Base-by-base conservation (phyloP, 2,797 vertebrate genomes). In the Borostomias antarcticus region DNA sequence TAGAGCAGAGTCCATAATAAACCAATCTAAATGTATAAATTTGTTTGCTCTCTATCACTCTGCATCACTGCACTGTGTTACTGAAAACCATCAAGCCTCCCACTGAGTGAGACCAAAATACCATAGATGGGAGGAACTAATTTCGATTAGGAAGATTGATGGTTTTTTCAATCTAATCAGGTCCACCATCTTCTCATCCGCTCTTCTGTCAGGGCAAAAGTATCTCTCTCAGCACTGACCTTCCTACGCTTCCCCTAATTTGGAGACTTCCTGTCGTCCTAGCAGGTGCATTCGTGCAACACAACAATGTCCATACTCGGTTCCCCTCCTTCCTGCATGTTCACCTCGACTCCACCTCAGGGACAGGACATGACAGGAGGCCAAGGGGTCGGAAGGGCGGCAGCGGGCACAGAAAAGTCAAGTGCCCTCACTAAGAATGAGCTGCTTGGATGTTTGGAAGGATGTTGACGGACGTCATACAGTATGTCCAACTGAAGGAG, bases 261-360 rank as follows among this genome's bases (percentile, higher is more conserved):
- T 25, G 0, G 25, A 26, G 11, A 56, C 51, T 25, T 33, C 52
- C 45, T 75, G 64, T 50, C 54, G 64, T 57, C 48, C 23, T 47
- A 4, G 33, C 25, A 30, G 40, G 15, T 17, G 57, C 13, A 59
- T 61, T 47, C 30, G 58, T 47, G 25, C 58, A 30, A 19, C 40
- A 21, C 25, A 61, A 61, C 43, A 11, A 33, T 19, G 3, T n/a
- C 9, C 58, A 45, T n/a, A 45, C 23, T 47, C 28, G 3, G 40
- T 29, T 37, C 17, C 43, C 23, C 40, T 61, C 23, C 28, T 13
- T 2, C 17, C 29, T 15, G 15, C 5, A 54, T 4, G 15, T 9
- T 5, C 10, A 17, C 17, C 17, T 4, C 40, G 4, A 9, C 10
- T 37, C 19, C 26, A 47, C 58, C 25, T 45, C 26, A 6, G 15